Base-by-base conservation (phyloP, 2,888 invertebrate genomes). In the Enchytraeus crypticus region DNA sequence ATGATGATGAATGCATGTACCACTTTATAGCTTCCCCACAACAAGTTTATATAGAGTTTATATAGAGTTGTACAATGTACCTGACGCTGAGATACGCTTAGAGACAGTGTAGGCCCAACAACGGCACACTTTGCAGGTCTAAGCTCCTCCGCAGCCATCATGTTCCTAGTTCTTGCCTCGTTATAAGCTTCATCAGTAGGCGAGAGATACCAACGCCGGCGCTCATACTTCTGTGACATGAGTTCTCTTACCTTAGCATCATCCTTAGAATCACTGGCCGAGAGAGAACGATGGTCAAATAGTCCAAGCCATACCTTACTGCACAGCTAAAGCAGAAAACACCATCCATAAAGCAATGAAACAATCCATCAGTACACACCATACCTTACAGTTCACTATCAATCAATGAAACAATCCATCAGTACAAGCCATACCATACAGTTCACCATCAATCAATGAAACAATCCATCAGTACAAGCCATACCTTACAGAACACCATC, bases 181-280 rank as follows among this genome's bases (percentile, higher is more conserved):
- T 78, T 79, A 57, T 75, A 74, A 67, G 78, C 73, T 18, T 76
- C 71, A 34, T 79, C 78, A 26, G 79, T 77, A 2, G 83, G 82
- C 45, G 82, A 82, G 5, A 68, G 63, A 51, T 67, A 69, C 79
- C 81, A 84, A 76, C 91, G 85, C 78, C 92, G 92, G 75, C 88
- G 86, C 79, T 96, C 96, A 78, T 96, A 96, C 81, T 95, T 96
- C 75, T 92, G 88, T 59, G 88, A 85, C 90, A 95, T 91, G 74
- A 92, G 87, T 80, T 93, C 92, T 77, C 88, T 87, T 73, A 93
- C 87, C 79, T 88, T 87, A 80, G 90, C 89, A 80, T 92, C 92
- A 74, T 92, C 92, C 72, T 87, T 87, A 67, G 86, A 85, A 75
- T 88, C 87, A 11, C 77, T 79, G 63, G 86, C 85, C 3, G 70